Conservation (phyloP, 2,888 invertebrate species). For the Stenolophus ochropezus region DNA sequence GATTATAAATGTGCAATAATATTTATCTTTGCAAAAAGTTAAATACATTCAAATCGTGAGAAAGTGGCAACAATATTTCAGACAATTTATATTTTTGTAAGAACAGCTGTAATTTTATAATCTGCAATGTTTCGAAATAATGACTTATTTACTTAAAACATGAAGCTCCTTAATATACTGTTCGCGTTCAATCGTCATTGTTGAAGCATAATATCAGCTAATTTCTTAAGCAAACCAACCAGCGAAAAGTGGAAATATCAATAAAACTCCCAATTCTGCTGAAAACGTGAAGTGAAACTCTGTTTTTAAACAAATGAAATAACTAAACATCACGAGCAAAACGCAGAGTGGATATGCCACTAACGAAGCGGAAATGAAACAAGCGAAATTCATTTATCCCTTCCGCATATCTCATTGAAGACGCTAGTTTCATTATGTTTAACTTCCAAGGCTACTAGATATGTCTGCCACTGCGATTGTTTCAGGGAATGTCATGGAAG, state of each 20-base stretch:
- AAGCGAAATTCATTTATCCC: constrained; percentile 29
- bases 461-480: constrained; percentile 7
- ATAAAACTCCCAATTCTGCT: not conserved
- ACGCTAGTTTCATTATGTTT: constrained; percentile 9
- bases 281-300: not conserved
- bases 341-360: constrained; percentile 8
- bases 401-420: constrained; percentile 3
- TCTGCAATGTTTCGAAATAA: no score
- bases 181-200: not conserved
- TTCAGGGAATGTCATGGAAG: not conserved
- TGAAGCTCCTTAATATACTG: not conserved
- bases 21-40: no score
- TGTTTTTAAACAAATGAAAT: constrained; percentile 22
- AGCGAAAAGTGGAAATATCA: not conserved
- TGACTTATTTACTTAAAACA: no score
- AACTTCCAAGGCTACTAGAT: constrained; percentile 23
- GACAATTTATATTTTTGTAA: no score
- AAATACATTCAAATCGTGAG: no score
- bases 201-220: not conserved
- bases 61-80: no score
- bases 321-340: constrained; percentile 3
- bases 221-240: not conserved
- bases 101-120: no score
- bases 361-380: constrained; percentile 32
- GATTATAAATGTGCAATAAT: no score